Base-by-base conservation (phyloP, 2,113 vertebrate species). In the Dipodomys ordii region DNA sequence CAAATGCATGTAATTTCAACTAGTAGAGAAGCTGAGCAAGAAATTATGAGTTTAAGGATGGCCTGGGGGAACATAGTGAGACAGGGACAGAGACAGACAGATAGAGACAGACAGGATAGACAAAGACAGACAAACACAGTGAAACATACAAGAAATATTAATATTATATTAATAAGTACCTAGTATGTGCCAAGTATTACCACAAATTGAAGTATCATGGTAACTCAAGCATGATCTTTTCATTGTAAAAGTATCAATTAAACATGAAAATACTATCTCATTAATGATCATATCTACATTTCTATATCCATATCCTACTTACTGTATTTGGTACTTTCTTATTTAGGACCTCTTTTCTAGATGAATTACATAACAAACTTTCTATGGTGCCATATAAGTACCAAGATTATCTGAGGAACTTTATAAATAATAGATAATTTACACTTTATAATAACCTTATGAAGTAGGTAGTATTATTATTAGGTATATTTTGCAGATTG, bases 351-450 rank as follows among this genome's bases (percentile, higher is more conserved):
- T 83, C n/a, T 57, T 86, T 77, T 67, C 15, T 19, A 87, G 65
- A 68, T 81, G 44, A 92, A 35, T 73, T 78, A 76, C 23, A 35
- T 84, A 82, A 28, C 46, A 60, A 88, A 93, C 44, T 79, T 77
- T 77, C 39, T n/a, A 23, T 67, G 44, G 20, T 6, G 2, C 53
- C 77, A 83, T 76, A 16, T 88, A 72, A 88, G 7, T 60, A 84
- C 30, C 20, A 89, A 15, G 28, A 35, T 46, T 93, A 49, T 80
- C 30, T 32, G 77, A 88, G 77, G 20, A 62, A 53, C 27, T 80
- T 88, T 67, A 79, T 16, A 89, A 84, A 78, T 86, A 85, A 60
- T 65, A 89, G 91, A 19, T 64, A 23, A 78, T 27, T 77, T 86
- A 91, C 77, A 68, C 13, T 86, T 85, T 69, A 44, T 83, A 74